Evolutionary conservation across 1,140 invertebrate species (phyloP).

Genomic region (Heliconius hermathena): DNA sequence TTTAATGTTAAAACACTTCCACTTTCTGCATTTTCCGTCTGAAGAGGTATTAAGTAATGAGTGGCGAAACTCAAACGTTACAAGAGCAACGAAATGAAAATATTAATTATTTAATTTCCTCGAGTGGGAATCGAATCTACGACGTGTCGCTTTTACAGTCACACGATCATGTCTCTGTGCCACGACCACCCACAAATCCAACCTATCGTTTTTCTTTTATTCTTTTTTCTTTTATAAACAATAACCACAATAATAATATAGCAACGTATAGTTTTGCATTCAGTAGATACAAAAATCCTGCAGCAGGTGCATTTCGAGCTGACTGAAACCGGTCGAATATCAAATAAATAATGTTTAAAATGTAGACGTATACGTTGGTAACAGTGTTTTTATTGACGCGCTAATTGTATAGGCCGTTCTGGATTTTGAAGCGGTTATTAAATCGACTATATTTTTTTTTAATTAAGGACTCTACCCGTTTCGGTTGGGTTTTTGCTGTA

Average conservation of each 20-base stretch:
- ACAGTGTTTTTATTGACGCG: conserved; percentile 32
- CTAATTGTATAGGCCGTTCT: conserved; percentile 28
- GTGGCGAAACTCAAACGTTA: too few species aligned
- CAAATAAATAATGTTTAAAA: conserved; percentile 31
- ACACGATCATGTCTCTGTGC: too few species aligned
- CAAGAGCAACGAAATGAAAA: too few species aligned
- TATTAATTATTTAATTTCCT: too few species aligned
- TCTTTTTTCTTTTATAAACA: not conserved
- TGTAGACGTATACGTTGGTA: conserved; percentile 14
- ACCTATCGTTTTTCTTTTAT: too few species aligned
- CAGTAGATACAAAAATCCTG: not conserved
- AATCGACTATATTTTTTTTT: not conserved
- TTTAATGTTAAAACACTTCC: not conserved
- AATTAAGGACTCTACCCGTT: not conserved
- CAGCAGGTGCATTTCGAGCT: conserved; percentile 14
- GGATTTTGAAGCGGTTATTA: conserved; percentile 19
- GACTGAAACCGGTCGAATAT: conserved; percentile 22
- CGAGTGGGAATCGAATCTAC: too few species aligned
- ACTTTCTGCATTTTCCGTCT: too few species aligned
- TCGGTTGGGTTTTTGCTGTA: not conserved
- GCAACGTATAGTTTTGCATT: not conserved
- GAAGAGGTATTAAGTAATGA: too few species aligned
- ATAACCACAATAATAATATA: not conserved
- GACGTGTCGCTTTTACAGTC: too few species aligned
- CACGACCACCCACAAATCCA: too few species aligned